Evolutionary conservation across 2,888 invertebrate species (phyloP).

Genomic region (Lobophora halterata): DNA sequence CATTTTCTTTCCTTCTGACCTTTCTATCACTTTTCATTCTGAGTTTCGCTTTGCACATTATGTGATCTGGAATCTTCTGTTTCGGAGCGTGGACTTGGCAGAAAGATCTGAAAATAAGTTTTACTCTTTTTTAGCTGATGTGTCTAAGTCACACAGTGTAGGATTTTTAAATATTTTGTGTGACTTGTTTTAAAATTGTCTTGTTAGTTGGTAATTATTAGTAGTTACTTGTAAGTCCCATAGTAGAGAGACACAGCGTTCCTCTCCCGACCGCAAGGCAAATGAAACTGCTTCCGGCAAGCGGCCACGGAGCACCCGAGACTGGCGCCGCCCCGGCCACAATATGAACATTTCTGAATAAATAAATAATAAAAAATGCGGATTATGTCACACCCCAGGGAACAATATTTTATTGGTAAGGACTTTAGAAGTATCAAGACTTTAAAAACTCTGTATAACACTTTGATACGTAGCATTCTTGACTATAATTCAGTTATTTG

Average conservation of each 20-base stretch:
- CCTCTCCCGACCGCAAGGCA: constrained; percentile 85
- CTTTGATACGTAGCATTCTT: too few species aligned
- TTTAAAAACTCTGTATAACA: too few species aligned
- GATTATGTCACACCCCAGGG: too few species aligned
- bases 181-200: too few species aligned
- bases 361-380: too few species aligned
- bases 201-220: not conserved
- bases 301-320: constrained; percentile 84
- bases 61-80: constrained; percentile 60
- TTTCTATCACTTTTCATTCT: constrained; percentile 32
- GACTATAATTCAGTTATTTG: too few species aligned
- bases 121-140: too few species aligned
- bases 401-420: too few species aligned
- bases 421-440: too few species aligned
- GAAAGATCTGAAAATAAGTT: constrained; percentile 76
- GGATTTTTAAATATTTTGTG: too few species aligned
- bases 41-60: constrained; percentile 49
- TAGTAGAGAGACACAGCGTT: constrained; percentile 84
- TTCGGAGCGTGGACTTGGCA: constrained; percentile 82
- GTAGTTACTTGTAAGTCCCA: constrained; percentile 77
- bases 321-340: constrained; percentile 83
- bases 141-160: too few species aligned
- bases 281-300: constrained; percentile 87
- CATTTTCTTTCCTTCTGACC: not conserved
- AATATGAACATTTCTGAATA: constrained; percentile 85